Base-by-base conservation (phyloP, 2,888 invertebrate species). In the Acleris laterana region DNA sequence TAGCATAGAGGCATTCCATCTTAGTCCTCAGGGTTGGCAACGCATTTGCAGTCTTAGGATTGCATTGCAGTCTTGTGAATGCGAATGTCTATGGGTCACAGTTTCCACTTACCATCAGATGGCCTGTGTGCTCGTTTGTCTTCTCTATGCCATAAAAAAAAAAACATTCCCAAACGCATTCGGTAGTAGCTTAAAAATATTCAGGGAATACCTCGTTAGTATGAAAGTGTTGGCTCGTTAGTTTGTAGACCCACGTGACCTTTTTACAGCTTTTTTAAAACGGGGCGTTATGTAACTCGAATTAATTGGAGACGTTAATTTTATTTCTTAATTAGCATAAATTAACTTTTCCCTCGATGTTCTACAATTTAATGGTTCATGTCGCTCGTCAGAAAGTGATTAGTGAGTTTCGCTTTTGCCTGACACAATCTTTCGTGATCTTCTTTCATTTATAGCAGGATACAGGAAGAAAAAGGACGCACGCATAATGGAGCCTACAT, bases 301-400 rank as follows among this genome's bases (percentile, higher is more conserved):
- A 42, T 25, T 28, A 53, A 44, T 42, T 7, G 25, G 42, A 44
- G 49, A 48, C 48, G 55, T 59, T 55, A 53, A 59, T 53, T 59
- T 46, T 58, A 42, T 22, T n/a, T 49, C 28, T 20, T 55, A 60
- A 64, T 64, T 60, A 49, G 59, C 59, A 28, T 51, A 22, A 58
- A 46, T 25, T 48, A 16, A 52, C 46, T 28, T 58, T 51, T 80
- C 50, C 46, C 17, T 16, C 9, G 46, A 28, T 58, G 52, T 20
- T 55, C 44, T 82, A 79, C 77, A 79, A 81, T 77, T 74, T 70
- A 38, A 38, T 38, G 38, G 38, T 13, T 13, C 38, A 38, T 38
- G 79, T 79, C 72, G 81, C 82, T 87, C 89, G 84, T 89, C 88
- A 89, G 85, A 88, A 88, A 85, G 83, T 83, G 84, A 87, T 89